Conservation (phyloP, 2,888 invertebrate genomes). For the Metacarcinus magister region DNA sequence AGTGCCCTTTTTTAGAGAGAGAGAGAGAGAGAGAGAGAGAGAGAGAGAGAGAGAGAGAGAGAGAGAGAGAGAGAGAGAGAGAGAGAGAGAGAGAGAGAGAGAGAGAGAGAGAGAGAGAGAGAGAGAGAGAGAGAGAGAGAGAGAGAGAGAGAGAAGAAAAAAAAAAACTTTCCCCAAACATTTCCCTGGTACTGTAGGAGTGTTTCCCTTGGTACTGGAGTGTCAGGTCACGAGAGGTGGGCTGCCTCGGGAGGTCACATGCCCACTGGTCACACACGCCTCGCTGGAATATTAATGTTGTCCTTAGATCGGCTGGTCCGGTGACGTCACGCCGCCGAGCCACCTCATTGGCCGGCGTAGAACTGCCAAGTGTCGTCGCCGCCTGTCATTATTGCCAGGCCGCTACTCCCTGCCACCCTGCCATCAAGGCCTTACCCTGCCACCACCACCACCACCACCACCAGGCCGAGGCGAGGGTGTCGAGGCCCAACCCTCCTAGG, state of each 20-base stretch:
- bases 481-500: background rate
- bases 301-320: slow-evolving; percentile 9
- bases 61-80: background rate
- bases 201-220: background rate
- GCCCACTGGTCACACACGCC: background rate
- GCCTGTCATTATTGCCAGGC: background rate
- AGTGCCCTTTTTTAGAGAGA: background rate
- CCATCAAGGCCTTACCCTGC: background rate
- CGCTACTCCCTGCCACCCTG: background rate
- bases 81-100: background rate
- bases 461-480: background rate
- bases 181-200: background rate
- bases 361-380: slow-evolving; percentile 63
- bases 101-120: slow-evolving; percentile 19
- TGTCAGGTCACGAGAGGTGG: background rate
- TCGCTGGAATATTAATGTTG: slow-evolving; percentile 43
- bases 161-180: background rate
- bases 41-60: background rate
- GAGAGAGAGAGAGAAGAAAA: slow-evolving; percentile 9
- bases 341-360: slow-evolving; percentile 56
- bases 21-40: slow-evolving; percentile 50
- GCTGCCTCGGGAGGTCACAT: slow-evolving; percentile 52
- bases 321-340: slow-evolving; percentile 53
- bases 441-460: background rate
- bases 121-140: background rate